These are phyloP conservation scores for Alexandromys fortis DNA, from an alignment of 2,113 vertebrate species.

Conservation along the genomic window DNA sequence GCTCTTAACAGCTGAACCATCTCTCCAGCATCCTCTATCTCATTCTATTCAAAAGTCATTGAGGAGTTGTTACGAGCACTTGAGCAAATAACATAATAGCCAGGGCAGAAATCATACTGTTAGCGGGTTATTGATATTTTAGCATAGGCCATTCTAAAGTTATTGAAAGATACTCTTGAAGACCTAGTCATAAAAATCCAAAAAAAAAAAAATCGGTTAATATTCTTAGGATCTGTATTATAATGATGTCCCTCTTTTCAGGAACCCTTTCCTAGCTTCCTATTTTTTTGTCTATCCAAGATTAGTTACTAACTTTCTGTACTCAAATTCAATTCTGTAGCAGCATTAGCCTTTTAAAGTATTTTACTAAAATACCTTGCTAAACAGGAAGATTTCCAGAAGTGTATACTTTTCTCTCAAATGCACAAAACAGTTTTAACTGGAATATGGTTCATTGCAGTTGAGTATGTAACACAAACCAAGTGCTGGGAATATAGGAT, in stretches of 20 bases:
- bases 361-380: constrained; percentile 16
- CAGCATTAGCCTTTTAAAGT: neutral
- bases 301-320: constrained; percentile 26
- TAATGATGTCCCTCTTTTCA: neutral
- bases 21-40: neutral
- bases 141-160: constrained; percentile 38
- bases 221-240: neutral
- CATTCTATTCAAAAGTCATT: constrained; percentile 4
- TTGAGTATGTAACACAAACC: neutral
- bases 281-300: neutral
- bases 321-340: constrained; percentile 1
- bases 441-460: neutral
- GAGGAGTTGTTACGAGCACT: constrained; percentile 1
- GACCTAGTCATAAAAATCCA: constrained; percentile 16
- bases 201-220: neutral
- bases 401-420: neutral
- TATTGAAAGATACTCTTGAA: neutral
- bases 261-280: constrained; percentile 14
- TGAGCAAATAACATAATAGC: neutral
- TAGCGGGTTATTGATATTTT: constrained; percentile 36
- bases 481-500: neutral
- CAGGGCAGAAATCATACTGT: neutral
- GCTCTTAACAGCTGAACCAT: neutral
- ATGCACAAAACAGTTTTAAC: constrained; percentile 41
- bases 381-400: constrained; percentile 23